Percentiles rank a stretch among this genome's conserved stretches.
phyloP scores from a whole-genome alignment of 2,113 vertebrate genomes.

The Eolophus roseicapilla region DNA sequence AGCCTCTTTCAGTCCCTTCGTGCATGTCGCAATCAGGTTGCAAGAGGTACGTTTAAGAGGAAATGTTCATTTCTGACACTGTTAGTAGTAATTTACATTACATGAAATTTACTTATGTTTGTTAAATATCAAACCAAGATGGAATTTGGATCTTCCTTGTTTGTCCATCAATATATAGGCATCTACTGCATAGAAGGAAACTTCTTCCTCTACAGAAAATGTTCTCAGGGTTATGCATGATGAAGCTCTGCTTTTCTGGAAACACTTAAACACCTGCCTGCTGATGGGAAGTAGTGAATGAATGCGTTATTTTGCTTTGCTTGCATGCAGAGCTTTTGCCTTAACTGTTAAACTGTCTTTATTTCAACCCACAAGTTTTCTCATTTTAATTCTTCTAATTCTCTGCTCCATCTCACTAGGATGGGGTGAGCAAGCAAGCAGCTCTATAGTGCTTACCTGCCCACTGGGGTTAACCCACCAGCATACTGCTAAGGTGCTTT shows the following conservation, averaged over 20 bases:
- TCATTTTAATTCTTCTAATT: background rate
- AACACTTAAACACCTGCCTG: background rate
- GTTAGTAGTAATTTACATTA: background rate
- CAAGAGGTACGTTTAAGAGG: conserved; percentile 82
- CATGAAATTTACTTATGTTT: background rate
- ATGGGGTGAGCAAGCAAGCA: background rate
- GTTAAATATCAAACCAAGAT: background rate
- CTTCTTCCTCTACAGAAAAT: background rate
- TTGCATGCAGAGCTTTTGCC: background rate
- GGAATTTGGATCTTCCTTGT: background rate
- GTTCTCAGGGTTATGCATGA: background rate
- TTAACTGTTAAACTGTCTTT: background rate
- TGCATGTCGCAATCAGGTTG: conserved; percentile 97
- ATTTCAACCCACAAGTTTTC: background rate
- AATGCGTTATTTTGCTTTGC: background rate
- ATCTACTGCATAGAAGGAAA: background rate
- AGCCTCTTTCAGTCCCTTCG: conserved; percentile 97
- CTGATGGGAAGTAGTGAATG: background rate
- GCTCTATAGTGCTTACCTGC: background rate
- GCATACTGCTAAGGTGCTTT: background rate
- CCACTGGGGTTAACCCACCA: background rate
- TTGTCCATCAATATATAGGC: background rate
- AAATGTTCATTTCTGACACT: background rate
- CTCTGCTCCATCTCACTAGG: background rate
- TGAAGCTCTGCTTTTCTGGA: background rate